Percentiles rank a stretch among this genome's conserved stretches.
Conservation (phyloP, 2,888 invertebrate genomes). For the Automeris io region DNA sequence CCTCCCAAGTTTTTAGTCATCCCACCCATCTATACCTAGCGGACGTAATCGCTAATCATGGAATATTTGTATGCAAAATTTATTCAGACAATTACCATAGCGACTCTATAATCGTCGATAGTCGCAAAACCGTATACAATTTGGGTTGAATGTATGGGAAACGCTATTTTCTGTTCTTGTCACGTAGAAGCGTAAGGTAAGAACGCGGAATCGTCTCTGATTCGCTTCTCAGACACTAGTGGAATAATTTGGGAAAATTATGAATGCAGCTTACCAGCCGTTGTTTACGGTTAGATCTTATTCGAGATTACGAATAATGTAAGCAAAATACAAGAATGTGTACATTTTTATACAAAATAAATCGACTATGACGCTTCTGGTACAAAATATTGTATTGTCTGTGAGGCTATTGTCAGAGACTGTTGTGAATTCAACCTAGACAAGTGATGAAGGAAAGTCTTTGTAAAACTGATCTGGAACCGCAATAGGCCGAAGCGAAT, state of each 20-base stretch:
- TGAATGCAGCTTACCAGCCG: slow-evolving; percentile 18
- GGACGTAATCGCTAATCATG: neutral
- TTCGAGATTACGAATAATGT: slow-evolving; percentile 7
- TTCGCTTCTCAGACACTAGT: slow-evolving; percentile 11
- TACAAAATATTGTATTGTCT: no score
- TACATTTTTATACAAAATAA: neutral
- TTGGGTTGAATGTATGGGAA: slow-evolving; percentile 36
- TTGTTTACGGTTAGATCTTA: slow-evolving; percentile 17
- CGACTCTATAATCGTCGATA: slow-evolving; percentile 9
- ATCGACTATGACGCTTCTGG: no score
- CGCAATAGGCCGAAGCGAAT: no score
- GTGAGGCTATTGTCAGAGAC: no score
- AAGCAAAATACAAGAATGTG: neutral
- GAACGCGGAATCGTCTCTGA: slow-evolving; percentile 32
- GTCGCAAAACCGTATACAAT: slow-evolving; percentile 20
- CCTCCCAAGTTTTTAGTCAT: no score
- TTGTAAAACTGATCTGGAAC: no score
- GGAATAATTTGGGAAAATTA: slow-evolving; percentile 28
- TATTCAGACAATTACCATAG: slow-evolving; percentile 14
- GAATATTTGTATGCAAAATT: slow-evolving; percentile 7
- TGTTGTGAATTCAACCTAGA: no score
- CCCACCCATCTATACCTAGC: no score
- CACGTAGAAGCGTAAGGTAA: slow-evolving; percentile 37
- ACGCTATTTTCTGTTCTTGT: slow-evolving; percentile 30
- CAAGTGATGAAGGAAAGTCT: no score